These are phyloP conservation scores for Serranus cabrilla DNA, from an alignment of 2,797 vertebrate species.

Conservation along the genomic window DNA sequence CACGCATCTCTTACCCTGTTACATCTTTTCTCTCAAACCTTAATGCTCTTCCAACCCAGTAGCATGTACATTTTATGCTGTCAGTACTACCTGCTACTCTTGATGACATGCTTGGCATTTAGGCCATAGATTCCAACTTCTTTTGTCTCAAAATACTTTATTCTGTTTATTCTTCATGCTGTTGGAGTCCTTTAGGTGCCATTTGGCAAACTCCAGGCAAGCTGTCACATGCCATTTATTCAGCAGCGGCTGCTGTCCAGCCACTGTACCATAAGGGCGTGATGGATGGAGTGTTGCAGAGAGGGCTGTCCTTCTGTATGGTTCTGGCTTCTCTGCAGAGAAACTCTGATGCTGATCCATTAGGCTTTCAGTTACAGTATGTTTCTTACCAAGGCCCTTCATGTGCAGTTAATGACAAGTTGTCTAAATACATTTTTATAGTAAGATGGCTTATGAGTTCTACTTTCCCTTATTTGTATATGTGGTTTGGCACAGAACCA, in stretches of 20 bases:
- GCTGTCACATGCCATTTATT: slow-evolving; percentile 77
- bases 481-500: slow-evolving; percentile 23
- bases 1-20: not conserved
- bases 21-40: not conserved
- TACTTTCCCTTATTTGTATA: slow-evolving; percentile 20
- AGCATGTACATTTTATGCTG: not conserved
- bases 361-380: slow-evolving; percentile 27
- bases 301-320: slow-evolving; percentile 36
- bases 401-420: slow-evolving; percentile 35
- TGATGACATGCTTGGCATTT: slow-evolving; percentile 39
- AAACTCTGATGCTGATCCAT: slow-evolving; percentile 26
- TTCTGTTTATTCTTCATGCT: slow-evolving; percentile 49
- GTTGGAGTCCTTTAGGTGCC: slow-evolving; percentile 60
- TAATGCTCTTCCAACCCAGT: not conserved
- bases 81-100: slow-evolving; percentile 14
- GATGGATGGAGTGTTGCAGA: slow-evolving; percentile 61
- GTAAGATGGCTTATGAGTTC: not conserved
- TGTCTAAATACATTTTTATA: slow-evolving; percentile 26
- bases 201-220: slow-evolving; percentile 72
- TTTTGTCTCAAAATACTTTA: slow-evolving; percentile 43
- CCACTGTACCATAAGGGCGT: slow-evolving; percentile 51
- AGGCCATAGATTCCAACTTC: slow-evolving; percentile 13
- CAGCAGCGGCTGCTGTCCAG: slow-evolving; percentile 47
- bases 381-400: slow-evolving; percentile 32
- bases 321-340: slow-evolving; percentile 37